Evolutionary conservation across 2,113 vertebrate genomes (phyloP).

Genomic region (Ciconia stormi): DNA sequence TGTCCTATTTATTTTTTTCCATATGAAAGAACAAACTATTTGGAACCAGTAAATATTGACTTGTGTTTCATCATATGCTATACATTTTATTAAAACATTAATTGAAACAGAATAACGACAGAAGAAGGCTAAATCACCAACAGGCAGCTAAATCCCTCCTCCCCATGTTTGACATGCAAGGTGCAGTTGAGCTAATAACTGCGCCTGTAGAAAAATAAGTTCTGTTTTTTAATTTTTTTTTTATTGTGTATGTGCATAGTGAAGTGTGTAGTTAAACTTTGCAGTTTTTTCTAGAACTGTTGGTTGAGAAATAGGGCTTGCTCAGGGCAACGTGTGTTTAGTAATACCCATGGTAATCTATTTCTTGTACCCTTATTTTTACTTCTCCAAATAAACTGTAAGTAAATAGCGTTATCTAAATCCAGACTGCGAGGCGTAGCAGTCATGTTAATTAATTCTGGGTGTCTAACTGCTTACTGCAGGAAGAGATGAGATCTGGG

Average conservation of each 20-base stretch:
- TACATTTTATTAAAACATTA: background rate
- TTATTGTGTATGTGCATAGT: background rate
- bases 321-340: background rate
- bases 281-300: background rate
- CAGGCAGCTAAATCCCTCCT: background rate
- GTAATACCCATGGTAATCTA: background rate
- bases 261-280: background rate
- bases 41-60: background rate
- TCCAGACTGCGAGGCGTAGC: background rate
- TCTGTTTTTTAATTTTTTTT: background rate
- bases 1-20: background rate
- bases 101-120: background rate
- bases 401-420: background rate
- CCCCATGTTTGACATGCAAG: too few species aligned
- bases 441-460: background rate
- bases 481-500: background rate
- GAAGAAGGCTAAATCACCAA: background rate
- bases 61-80: background rate
- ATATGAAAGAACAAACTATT: background rate
- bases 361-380: background rate
- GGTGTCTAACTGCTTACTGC: background rate
- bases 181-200: background rate
- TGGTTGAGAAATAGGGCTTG: background rate
- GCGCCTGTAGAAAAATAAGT: background rate
- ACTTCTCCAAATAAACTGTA: background rate